Evolutionary conservation across 2,113 vertebrate species (phyloP), one percentile per base, ranked within the genome.

Genomic region (Taurulus bubalis): DNA sequence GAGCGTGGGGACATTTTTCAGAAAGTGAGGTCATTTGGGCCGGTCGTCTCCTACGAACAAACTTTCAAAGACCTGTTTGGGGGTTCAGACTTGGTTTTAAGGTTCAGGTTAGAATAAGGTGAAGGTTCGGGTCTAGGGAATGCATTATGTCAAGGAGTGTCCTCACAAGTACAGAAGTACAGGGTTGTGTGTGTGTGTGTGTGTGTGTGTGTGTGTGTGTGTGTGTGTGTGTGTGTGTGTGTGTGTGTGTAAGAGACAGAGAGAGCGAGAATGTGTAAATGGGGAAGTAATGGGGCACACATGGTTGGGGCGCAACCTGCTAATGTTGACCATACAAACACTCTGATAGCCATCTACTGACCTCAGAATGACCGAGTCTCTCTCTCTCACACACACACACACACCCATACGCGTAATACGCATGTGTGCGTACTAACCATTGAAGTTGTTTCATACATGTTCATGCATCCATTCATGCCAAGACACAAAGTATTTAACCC

Each of bases 331-430:
- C 77, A 75, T 62, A 63, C 67, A 85, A 51, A 73, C 72, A 63
- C 64, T 18, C 34, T 60, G 82, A 87, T 81, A 47, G 20, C 70
- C 71, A 81, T 89, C 82, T 34, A 63, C 77, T 26, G 86, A 89
- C 82, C 86, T 65, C 70, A 42, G 55, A 24, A 42, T 56, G 70
- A 78, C 62, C 5, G 16, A 66, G 51, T 12, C 42, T 51, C n/a
- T 7, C 32, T 11, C 73, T 68, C 42, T 51, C n/a, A 32, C 12
- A 68, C 58, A 74, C 40, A 51, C 40, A n/a, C 59, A 51, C 32
- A 16, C 40, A 30, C 15, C 2, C 38, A 58, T 22, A 22, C 7
- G 24, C 36, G 10, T 30, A 66, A 45, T 3, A 18, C 3, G 9
- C 34, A n/a, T 14, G 40, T 22, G 9, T 51, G 30, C 38, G 22